These are phyloP conservation scores for Aspiorhynchus laticeps DNA, from an alignment of 2,113 vertebrate species.

Conservation along the genomic window DNA sequence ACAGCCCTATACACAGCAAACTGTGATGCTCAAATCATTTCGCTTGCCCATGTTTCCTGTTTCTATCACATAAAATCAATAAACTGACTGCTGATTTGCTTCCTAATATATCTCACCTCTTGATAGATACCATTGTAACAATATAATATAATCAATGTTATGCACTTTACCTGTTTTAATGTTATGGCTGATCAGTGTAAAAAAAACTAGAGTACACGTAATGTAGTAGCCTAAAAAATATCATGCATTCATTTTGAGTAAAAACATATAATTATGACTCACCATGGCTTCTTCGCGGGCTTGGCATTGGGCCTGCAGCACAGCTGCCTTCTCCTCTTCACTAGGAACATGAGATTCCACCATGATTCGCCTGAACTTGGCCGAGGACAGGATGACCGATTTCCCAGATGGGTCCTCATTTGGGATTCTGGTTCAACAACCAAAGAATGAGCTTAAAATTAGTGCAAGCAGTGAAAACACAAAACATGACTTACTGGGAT, in stretches of 20 bases:
- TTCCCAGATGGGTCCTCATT: slow-evolving; percentile 72
- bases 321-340: slow-evolving; percentile 71
- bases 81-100: too few species aligned
- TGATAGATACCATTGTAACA: too few species aligned
- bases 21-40: too few species aligned
- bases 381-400: slow-evolving; percentile 73
- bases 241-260: neutral
- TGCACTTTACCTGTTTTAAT: too few species aligned
- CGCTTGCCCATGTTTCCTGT: too few species aligned
- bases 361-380: slow-evolving; percentile 77
- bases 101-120: too few species aligned
- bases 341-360: slow-evolving; percentile 65
- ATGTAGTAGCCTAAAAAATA: too few species aligned
- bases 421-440: slow-evolving; percentile 73
- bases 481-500: neutral
- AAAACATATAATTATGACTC: slow-evolving; percentile 34
- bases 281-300: slow-evolving; percentile 70
- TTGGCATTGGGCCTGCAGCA: slow-evolving; percentile 62
- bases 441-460: neutral
- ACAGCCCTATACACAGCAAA: too few species aligned
- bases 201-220: too few species aligned
- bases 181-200: too few species aligned
- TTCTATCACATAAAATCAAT: too few species aligned
- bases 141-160: too few species aligned
- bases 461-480: neutral